Percentiles rank a stretch among this genome's conserved stretches.
These are phyloP conservation scores for Heliconius congener DNA, from an alignment of 1,140 invertebrate genomes.

Conservation along the genomic window DNA sequence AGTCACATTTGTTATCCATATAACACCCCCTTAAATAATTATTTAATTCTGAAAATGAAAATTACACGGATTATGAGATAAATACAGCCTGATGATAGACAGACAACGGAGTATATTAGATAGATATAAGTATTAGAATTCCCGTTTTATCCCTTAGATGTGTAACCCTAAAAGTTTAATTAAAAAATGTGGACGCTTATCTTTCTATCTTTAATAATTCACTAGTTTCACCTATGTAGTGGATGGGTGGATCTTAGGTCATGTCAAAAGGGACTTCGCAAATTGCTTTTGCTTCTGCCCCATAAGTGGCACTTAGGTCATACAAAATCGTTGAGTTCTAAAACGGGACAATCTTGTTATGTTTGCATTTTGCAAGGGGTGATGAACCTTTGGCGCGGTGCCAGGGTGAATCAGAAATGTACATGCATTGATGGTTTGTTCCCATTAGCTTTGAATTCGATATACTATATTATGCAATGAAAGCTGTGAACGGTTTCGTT, in stretches of 20 bases:
- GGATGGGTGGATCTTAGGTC: not conserved
- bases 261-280: not conserved
- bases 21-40: no score
- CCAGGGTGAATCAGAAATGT: slow-evolving; percentile 39
- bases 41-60: no score
- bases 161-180: no score
- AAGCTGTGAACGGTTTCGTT: not conserved
- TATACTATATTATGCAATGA: slow-evolving; percentile 30
- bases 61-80: no score
- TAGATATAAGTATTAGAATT: no score
- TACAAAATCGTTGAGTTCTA: slow-evolving; percentile 38
- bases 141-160: no score
- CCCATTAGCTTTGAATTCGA: slow-evolving; percentile 17
- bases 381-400: slow-evolving; percentile 39
- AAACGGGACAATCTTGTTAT: slow-evolving; percentile 39
- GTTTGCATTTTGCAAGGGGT: slow-evolving; percentile 34
- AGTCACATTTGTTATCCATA: no score
- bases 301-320: slow-evolving; percentile 28
- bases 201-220: no score
- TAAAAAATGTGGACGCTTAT: no score
- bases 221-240: no score
- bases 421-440: slow-evolving; percentile 19
- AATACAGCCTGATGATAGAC: no score
- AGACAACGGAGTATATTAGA: no score
- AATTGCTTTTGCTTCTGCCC: not conserved